Base-by-base conservation (phyloP, 2,888 invertebrate species). In the Perizoma flavofasciatum region DNA sequence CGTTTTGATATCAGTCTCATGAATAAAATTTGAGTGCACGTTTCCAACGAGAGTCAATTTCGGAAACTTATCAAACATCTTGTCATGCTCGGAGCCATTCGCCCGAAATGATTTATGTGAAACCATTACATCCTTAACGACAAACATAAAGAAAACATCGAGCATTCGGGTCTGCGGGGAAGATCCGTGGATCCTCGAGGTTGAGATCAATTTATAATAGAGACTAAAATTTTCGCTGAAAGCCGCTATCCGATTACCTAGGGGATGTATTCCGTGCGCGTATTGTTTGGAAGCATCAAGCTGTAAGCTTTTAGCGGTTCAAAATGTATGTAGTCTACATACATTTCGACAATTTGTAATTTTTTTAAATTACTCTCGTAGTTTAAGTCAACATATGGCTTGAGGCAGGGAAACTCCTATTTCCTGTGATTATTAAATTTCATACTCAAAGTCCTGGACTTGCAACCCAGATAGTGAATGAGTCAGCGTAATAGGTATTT, bases 171-270 rank as follows among this genome's bases (percentile, higher is more conserved):
- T 80, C 78, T 77, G 79, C 75, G 73, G 70, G 68, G 72, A 73
- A 51, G 51, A 57, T 57, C 43, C 40, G 75, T 72, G 75, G 75
- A 74, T 75, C 81, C 77, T n/a, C 75, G 79, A 82, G 80, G 77
- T 77, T 78, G 69, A 82, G 81, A 79, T 85, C 84, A 81, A 84
- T 86, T 85, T 86, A 81, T 85, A 82, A 81, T 83, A 82, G 77
- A 78, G 75, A 79, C 79, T 77, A 80, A 85, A 85, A 84, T 83
- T 82, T 83, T 78, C 77, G 83, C 74, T 83, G 82, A 84, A 86
- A 87, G 81, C 84, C 81, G 81, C 81, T 87, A 85, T 87, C 84
- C 79, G 83, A 85, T 87, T 87, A 86, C 86, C 81, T 78, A 77
- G 71, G 79, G 82, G 82, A 81, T 85, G 78, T 85, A 79, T 83